These are phyloP conservation scores for Palythoa caribaeorum DNA, from an alignment of 92 coral and sea anemone species.

Conservation along the genomic window DNA sequence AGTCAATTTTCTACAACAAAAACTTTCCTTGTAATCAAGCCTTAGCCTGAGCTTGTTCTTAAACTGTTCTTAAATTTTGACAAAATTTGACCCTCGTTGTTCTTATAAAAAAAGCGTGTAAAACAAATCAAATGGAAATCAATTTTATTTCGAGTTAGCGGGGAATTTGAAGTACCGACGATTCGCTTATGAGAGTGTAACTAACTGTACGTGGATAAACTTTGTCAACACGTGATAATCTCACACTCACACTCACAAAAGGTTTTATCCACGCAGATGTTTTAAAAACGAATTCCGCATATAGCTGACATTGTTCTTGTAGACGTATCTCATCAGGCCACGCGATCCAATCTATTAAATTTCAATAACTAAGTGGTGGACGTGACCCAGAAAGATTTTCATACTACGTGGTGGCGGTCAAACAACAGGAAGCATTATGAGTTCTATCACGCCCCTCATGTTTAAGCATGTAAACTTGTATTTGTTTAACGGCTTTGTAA, in stretches of 20 bases:
- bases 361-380: slow-evolving; percentile 6
- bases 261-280: neutral
- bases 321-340: slow-evolving; percentile 19
- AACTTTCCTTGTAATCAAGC: no score
- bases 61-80: no score
- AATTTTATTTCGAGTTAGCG: no score
- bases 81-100: no score
- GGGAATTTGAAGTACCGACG: no score
- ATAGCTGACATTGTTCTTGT: neutral
- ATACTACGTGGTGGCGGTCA: neutral
- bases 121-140: no score
- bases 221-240: neutral
- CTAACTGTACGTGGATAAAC: neutral
- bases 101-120: no score
- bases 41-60: no score
- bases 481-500: neutral
- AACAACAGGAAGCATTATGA: neutral
- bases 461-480: neutral
- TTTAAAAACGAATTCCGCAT: neutral
- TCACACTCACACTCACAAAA: neutral
- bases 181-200: no score
- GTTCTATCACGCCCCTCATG: slow-evolving; percentile 8
- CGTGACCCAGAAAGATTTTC: slow-evolving; percentile 6
- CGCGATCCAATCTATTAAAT: slow-evolving; percentile 34
- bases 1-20: no score